Conservation (phyloP, 2,797 vertebrate genomes). For the Microctenopoma stevenorrisi region DNA sequence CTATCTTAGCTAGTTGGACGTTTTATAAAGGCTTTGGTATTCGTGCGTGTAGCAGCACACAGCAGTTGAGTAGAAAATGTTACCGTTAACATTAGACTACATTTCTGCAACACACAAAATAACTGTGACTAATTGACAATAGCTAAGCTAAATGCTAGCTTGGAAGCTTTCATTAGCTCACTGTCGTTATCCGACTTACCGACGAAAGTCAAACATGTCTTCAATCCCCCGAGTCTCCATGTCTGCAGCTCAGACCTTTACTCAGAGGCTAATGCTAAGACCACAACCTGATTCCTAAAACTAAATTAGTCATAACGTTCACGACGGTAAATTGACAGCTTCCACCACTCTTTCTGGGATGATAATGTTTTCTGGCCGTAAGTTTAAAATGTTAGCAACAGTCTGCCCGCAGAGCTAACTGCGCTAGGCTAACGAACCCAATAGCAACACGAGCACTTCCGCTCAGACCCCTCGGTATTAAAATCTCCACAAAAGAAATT, state of each 20-base stretch:
- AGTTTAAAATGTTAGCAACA: constrained; percentile 42
- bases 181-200: constrained; percentile 64
- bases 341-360: not conserved
- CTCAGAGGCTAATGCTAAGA: constrained; percentile 67
- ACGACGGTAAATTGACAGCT: constrained; percentile 20
- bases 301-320: constrained; percentile 71
- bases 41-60: not conserved
- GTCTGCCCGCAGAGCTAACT: constrained; percentile 22
- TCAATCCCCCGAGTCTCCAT: constrained; percentile 85
- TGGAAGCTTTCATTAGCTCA: constrained; percentile 1
- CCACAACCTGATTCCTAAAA: constrained; percentile 45
- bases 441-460: constrained; percentile 38
- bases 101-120: not conserved
- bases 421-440: constrained; percentile 1
- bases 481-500: constrained; percentile 1
- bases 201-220: constrained; percentile 87
- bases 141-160: not conserved
- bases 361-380: not conserved
- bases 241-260: constrained; percentile 53
- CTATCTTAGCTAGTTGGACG: not conserved
- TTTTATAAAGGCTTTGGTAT: not conserved
- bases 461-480: constrained; percentile 17
- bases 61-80: not conserved
- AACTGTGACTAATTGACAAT: constrained; percentile 6
- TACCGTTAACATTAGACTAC: fast-evolving